Evolutionary conservation across 2,888 invertebrate species (phyloP), one percentile per base, ranked within the genome.

Genomic region (Volucella zonaria): DNA sequence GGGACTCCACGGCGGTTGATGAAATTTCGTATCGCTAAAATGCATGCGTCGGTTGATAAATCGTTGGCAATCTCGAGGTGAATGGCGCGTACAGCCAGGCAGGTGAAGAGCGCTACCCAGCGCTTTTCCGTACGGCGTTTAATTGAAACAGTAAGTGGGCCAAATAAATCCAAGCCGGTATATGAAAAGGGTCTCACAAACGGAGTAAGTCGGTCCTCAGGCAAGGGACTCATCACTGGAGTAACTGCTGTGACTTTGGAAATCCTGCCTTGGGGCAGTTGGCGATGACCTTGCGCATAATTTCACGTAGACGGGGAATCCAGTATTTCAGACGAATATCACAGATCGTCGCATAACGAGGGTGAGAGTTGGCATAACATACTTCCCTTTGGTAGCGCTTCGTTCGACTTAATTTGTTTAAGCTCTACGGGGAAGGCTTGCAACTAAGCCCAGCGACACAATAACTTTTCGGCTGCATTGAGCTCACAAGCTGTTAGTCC

Each of bases 121-220:
- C 87, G 54, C 59, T 87, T 88, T 11, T 86, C 86, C 3, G 8
- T 49, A 42, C 83, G 76, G n/a, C 87, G 70, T n/a, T 86, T 86
- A 58, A 87, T 79, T 12, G 86, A 78, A 1, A 88, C 77, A 3
- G 31, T 51, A 1, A 87, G 14, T 6, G 86, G 77, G 4, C 80
- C 86, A 38, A 76, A 87, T 52, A 54, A 82, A 42, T 87, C 87
- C n/a, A 87, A 14, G 9, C 83, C 87, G 2, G 78, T 86, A 14
- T 83, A 73, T 3, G n/a, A n/a, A n/a, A 87, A 87, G 1, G 87
- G 87, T 6, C 83, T 75, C 1, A 82, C 66, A 31, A 78, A 78
- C 14, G 86, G 87, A 1, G 82, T 83, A 2, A 87, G 15, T 23
- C 86, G 49, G 23, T 87, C 86, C 8, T 49, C 59, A 8, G 87